Conservation (phyloP, 1,140 invertebrate genomes). For the Muscidifurax raptorellus region DNA sequence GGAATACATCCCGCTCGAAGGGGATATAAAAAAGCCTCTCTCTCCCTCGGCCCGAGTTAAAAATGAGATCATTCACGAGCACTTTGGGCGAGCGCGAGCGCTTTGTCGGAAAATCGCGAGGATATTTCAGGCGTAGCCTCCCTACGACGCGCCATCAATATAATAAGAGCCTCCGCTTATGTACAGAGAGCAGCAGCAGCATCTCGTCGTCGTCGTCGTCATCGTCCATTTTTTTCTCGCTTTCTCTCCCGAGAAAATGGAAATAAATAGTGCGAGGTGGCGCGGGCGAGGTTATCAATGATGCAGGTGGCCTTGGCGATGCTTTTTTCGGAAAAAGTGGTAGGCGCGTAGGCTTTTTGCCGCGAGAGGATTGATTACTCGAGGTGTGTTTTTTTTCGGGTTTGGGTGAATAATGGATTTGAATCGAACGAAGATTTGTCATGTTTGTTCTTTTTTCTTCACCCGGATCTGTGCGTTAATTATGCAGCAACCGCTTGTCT, state of each 20-base stretch:
- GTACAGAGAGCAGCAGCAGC: constrained; percentile 30
- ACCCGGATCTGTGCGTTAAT: neutral
- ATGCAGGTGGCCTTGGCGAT: neutral
- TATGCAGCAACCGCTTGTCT: neutral
- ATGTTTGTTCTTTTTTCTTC: neutral
- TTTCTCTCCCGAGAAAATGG: constrained; percentile 55
- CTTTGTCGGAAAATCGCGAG: constrained; percentile 68
- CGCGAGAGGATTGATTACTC: neutral
- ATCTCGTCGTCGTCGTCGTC: neutral
- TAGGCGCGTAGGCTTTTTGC: neutral
- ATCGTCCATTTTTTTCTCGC: constrained; percentile 17
- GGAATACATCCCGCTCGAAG: neutral
- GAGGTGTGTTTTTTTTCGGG: neutral
- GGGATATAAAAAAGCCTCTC: constrained; percentile 26
- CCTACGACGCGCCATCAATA: constrained; percentile 55
- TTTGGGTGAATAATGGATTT: neutral
- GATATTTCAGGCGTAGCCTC: constrained; percentile 66
- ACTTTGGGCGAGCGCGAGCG: constrained; percentile 62
- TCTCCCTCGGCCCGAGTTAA: constrained; percentile 57
- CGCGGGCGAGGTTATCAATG: constrained; percentile 16
- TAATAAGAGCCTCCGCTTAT: constrained; percentile 56
- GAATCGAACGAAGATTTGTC: neutral
- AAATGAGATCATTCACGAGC: constrained; percentile 68
- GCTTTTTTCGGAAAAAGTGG: neutral
- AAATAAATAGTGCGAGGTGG: constrained; percentile 59